phyloP scores from a whole-genome alignment of 2,113 vertebrate species.

The Phrynosoma blainvillii region DNA sequence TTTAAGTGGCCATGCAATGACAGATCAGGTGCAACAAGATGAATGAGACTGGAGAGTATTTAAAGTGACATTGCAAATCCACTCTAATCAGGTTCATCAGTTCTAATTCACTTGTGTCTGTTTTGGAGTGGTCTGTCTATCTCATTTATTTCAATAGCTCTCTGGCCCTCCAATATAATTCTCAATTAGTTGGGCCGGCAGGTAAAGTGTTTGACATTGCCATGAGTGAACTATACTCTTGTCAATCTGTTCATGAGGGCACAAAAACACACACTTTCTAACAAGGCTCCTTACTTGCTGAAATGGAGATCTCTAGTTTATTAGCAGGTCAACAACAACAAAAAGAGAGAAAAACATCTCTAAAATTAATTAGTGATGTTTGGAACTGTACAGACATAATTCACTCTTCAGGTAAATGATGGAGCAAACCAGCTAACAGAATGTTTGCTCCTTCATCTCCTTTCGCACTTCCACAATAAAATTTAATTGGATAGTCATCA shows the following conservation, averaged over 20 bases:
- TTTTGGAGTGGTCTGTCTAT: conserved; percentile 52
- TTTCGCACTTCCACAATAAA: conserved; percentile 60
- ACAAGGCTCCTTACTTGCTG: conserved; percentile 25
- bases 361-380: conserved; percentile 68
- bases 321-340: conserved; percentile 54
- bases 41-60: conserved; percentile 55
- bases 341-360: conserved; percentile 17
- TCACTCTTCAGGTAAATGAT: conserved; percentile 60
- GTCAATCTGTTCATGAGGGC: conserved; percentile 43
- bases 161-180: conserved; percentile 58
- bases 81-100: conserved; percentile 62
- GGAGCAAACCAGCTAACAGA: conserved; percentile 47
- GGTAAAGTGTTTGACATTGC: conserved; percentile 46
- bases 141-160: conserved; percentile 64
- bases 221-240: conserved; percentile 43
- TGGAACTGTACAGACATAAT: conserved; percentile 64
- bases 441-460: conserved; percentile 42
- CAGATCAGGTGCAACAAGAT: conserved; percentile 37
- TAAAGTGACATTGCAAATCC: conserved; percentile 64
- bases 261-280: conserved; percentile 30
- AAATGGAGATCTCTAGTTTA: conserved; percentile 40
- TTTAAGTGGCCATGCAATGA: conserved; percentile 40
- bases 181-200: conserved; percentile 62
- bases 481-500: conserved; percentile 52
- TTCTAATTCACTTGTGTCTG: conserved; percentile 66